Evolutionary conservation across 2,888 invertebrate genomes (phyloP), one percentile per base, ranked within the genome.

Genomic region (Drosophila pegasa): DNA sequence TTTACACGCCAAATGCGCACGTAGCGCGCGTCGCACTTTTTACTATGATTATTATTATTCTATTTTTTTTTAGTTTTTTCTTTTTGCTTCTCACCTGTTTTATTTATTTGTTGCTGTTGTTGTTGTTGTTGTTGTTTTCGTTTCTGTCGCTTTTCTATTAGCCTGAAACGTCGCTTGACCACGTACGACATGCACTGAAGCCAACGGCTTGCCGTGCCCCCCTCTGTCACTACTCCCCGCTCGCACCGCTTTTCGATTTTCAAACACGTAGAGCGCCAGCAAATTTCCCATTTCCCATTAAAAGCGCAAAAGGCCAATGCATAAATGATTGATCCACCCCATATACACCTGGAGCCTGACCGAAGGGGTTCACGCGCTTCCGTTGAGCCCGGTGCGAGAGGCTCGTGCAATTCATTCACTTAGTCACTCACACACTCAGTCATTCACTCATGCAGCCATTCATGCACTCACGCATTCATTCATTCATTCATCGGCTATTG

Each of bases 1-100:
- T 84, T 84, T 84, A 84, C 88, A 87, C 81, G 79, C 70, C 89
- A 87, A 84, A 88, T 84, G 85, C 83, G 74, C 83, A 83, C 83
- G 83, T 84, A 88, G 64, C 69, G 52, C 57, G 63, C 82, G 64
- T 74, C 75, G 68, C 85, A 75, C 85, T 87, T 87, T 88, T 83
- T 84, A 84, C 69, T 70, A 77, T 88, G 86, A 80, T 87, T 87
- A 80, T 80, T 86, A 72, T 68, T 86, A 65, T 74, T 50, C 43
- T 69, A 55, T 48, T 63, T 63, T 47, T 31, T 37, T 68, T 75
- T 56, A 43, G n/a, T n/a, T 57, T 33, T 45, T 40, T 16, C 27
- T 3, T 45, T 35, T 35, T 51, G 22, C n/a, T 48, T 40, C 57
- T 64, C 73, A 74, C 67, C 75, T 74, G 77, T 31, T 40, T 47